These are phyloP conservation scores for Hylaeus anthracinus DNA, from an alignment of 1,140 invertebrate species.

Conservation along the genomic window DNA sequence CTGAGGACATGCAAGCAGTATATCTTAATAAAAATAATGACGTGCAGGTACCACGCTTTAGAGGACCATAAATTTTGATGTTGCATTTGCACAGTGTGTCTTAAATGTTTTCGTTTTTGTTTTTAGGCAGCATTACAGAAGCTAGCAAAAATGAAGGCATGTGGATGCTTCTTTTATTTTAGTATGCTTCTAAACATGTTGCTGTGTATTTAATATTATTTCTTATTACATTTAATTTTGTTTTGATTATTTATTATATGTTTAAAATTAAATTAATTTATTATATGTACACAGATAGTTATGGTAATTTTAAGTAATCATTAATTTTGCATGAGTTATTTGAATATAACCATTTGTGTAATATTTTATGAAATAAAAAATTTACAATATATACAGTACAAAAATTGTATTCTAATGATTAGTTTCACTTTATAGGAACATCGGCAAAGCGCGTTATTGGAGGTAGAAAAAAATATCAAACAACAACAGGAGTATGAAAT, in stretches of 20 bases:
- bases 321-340: slow-evolving; percentile 17
- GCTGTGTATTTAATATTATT: slow-evolving; percentile 48
- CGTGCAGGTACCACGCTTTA: slow-evolving; percentile 70
- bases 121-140: slow-evolving; percentile 83
- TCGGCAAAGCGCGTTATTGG: slow-evolving; percentile 80
- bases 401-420: not conserved
- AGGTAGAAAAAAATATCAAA: slow-evolving; percentile 82
- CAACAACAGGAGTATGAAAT: slow-evolving; percentile 82
- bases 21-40: slow-evolving; percentile 71
- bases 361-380: not conserved
- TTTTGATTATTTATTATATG: slow-evolving; percentile 8
- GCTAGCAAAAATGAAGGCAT: slow-evolving; percentile 84
- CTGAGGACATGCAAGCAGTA: slow-evolving; percentile 51
- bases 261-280: slow-evolving; percentile 12
- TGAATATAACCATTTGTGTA: not conserved
- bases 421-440: slow-evolving; percentile 76
- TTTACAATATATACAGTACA: not conserved
- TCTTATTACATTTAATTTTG: slow-evolving; percentile 33
- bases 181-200: slow-evolving; percentile 52
- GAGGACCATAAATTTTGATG: slow-evolving; percentile 19
- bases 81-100: slow-evolving; percentile 35
- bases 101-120: slow-evolving; percentile 73
- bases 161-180: slow-evolving; percentile 78
- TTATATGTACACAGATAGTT: slow-evolving; percentile 3
- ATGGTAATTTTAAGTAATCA: not conserved